These are phyloP conservation scores for Petrocephalus schoutedeni DNA, from an alignment of 2,797 vertebrate genomes.

Conservation along the genomic window DNA sequence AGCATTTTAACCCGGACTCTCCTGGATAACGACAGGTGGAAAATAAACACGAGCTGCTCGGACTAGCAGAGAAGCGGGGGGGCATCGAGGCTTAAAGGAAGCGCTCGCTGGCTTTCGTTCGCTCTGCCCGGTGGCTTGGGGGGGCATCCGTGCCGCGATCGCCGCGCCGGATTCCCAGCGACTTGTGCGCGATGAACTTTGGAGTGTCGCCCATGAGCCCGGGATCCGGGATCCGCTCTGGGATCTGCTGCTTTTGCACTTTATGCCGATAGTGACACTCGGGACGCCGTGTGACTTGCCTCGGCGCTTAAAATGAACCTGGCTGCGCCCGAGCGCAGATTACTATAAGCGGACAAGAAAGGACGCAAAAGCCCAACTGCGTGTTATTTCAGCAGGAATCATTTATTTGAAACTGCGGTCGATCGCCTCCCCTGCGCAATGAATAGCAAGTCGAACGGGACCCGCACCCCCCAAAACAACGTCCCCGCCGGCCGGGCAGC, in stretches of 20 bases:
- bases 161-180: not conserved
- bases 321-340: no score
- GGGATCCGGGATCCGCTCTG: constrained; percentile 16
- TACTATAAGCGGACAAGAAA: not conserved
- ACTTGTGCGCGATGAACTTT: constrained; percentile 22
- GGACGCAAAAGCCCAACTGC: not conserved
- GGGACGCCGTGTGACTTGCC: not conserved
- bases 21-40: constrained; percentile 25
- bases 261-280: not conserved
- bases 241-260: constrained; percentile 24
- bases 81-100: not conserved
- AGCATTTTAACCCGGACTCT: not conserved
- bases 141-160: not conserved
- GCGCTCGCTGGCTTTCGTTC: not conserved
- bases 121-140: not conserved
- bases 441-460: constrained; percentile 46
- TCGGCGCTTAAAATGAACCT: not conserved
- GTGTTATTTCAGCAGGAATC: not conserved
- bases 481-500: constrained; percentile 22
- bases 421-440: constrained; percentile 33
- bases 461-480: constrained; percentile 20
- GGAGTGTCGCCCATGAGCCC: constrained; percentile 17
- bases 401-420: not conserved
- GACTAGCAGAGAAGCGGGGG: not conserved
- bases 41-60: not conserved